Percentiles rank a stretch among this genome's conserved stretches.
Evolutionary conservation across 1,140 invertebrate genomes (phyloP).

Genomic region (Gryllus bimaculatus): DNA sequence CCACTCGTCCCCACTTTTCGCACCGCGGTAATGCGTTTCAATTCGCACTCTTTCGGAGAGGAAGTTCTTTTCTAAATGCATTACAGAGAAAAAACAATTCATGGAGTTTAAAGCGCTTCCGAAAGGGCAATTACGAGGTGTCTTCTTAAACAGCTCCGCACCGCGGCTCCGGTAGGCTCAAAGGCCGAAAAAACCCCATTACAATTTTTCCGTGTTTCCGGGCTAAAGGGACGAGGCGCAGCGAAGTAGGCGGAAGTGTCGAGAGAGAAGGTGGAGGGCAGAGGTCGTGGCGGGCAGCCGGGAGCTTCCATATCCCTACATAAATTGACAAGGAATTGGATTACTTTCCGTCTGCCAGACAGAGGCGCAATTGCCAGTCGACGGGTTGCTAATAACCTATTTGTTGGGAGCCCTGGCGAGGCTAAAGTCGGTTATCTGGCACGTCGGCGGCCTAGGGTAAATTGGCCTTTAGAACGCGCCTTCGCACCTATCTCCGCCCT

Average conservation of each 20-base stretch:
- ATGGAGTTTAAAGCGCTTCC: no score
- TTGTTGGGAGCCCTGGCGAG: neutral
- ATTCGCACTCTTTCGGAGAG: no score
- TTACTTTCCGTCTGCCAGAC: slow-evolving; percentile 3
- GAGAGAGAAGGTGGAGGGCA: neutral
- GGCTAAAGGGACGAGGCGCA: no score
- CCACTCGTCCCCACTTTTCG: no score
- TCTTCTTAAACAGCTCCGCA: no score
- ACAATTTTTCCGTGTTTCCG: no score
- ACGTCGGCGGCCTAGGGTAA: neutral
- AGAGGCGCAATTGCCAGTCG: neutral
- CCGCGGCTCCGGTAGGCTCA: no score
- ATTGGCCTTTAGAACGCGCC: neutral
- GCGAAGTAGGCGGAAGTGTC: neutral
- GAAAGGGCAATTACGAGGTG: no score
- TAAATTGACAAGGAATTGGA: slow-evolving; percentile 5
- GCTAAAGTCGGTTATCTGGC: neutral
- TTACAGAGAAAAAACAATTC: no score
- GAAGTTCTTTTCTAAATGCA: no score
- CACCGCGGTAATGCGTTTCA: no score
- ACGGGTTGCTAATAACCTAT: neutral
- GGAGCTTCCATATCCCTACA: neutral
- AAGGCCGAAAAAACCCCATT: no score
- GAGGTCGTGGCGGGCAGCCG: neutral
- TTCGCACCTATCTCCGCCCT: neutral